Base-by-base conservation (phyloP, 2,113 vertebrate species). In the Dicrurus megarhynchus region DNA sequence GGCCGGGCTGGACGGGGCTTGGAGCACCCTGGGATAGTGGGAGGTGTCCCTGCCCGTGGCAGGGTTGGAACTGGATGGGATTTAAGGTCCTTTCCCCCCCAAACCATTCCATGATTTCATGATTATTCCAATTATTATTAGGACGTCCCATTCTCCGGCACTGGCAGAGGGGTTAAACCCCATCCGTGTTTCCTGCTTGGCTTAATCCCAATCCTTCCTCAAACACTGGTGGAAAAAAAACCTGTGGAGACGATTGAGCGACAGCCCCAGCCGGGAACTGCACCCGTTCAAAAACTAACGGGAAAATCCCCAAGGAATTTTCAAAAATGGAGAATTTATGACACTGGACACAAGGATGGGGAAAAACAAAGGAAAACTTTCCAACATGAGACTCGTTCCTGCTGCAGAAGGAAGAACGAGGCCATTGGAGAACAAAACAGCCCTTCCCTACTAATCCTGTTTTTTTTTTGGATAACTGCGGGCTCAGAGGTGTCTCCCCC, bases 201-300 rank as follows among this genome's bases (percentile, higher is more conserved):
- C 22, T 47, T 18, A 33, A 47, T 74, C 69, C 69, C 41, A 64
- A 39, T 37, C n/a, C n/a, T 64, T 74, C 41, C 41, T 39, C 41
- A 39, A 46, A 84, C 21, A 27, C 1, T 3, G 14, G 6, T 32
- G 15, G 55, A 22, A 57, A 2, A 10, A 42, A 50, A 35, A 11
- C 16, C 11, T 3, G 4, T 2, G 28, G n/a, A 28, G 59, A 21
- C 23, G 7, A 19, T 6, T 20, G 13, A 11, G 57, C 3, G 11
- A 1, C 27, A 14, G 49, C 28, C 47, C 28, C 14, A 18, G 23
- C 0, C 1, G 23, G 49, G 41, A 44, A 44, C 10, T 6, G 5
- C 30, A 8, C 21, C 15, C 4, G 30, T 5, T 12, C 6, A n/a
- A 64, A 55, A 74, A 19, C 1, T 0, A 17, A 19, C 0, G 3